phyloP scores from a whole-genome alignment of 1,140 invertebrate species.

The Acarapis woodi region DNA sequence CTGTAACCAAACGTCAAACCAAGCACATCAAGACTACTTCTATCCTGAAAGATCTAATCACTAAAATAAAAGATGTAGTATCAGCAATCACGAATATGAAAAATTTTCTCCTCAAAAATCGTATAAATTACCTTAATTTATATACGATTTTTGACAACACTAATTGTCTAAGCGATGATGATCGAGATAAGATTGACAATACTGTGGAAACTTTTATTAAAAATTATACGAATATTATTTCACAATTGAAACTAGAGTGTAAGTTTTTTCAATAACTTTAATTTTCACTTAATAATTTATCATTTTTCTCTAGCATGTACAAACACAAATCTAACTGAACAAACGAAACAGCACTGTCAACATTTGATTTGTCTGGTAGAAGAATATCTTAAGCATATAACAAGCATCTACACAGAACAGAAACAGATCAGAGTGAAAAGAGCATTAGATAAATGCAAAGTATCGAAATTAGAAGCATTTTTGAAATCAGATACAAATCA shows the following conservation, averaged over 20 bases:
- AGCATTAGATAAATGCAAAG: conserved; percentile 43
- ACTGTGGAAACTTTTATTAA: conserved; percentile 54
- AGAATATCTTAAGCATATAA: conserved; percentile 28
- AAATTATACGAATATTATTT: conserved; percentile 39
- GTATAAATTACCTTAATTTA: conserved; percentile 55
- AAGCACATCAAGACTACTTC: conserved; percentile 2
- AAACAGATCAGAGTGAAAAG: conserved; percentile 54
- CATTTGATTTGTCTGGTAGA: conserved; percentile 17
- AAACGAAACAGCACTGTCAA: conserved; percentile 17
- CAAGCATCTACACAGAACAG: conserved; percentile 58
- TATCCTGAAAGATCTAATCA: conserved; percentile 1
- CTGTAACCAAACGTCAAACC: too few relatives aligned
- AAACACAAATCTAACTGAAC: conserved; percentile 10
- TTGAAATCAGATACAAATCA: not conserved
- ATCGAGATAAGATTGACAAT: conserved; percentile 52
- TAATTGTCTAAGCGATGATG: conserved; percentile 32
- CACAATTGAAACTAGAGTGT: conserved; percentile 35
- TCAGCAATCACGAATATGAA: conserved; percentile 42
- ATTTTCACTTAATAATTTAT: not conserved
- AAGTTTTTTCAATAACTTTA: conserved; percentile 3
- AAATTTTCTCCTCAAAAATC: conserved; percentile 48
- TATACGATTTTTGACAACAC: conserved; percentile 16
- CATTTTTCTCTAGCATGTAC: conserved; percentile 6
- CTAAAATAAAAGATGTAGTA: conserved; percentile 6
- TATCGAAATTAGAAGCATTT: conserved; percentile 17